Evolutionary conservation across 1,140 invertebrate species (phyloP).

Genomic region (Sarcophaga peregrina): DNA sequence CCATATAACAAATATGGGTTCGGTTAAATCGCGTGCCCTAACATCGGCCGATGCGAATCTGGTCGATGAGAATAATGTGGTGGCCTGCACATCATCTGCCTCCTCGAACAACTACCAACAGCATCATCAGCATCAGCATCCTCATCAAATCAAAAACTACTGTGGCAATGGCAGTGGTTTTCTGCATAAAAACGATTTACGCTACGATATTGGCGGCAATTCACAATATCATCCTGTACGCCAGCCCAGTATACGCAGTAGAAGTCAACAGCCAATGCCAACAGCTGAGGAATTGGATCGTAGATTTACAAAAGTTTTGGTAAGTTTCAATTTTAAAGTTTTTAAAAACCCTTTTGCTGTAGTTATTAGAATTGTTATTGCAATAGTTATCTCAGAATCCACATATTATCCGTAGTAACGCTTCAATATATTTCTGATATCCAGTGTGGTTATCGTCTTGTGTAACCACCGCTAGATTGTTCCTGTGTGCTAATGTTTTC

Average conservation of each 20-base stretch:
- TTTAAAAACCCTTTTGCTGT: too few species aligned
- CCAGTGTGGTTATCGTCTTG: too few species aligned
- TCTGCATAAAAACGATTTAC: slow-evolving; percentile 61
- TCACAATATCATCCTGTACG: slow-evolving; percentile 67
- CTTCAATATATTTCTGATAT: too few species aligned
- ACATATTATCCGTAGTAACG: too few species aligned
- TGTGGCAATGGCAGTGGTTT: slow-evolving; percentile 49
- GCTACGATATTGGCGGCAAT: slow-evolving; percentile 62
- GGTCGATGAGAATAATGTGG: slow-evolving; percentile 51
- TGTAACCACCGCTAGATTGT: too few species aligned
- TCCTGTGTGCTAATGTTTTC: too few species aligned
- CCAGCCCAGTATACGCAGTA: slow-evolving; percentile 78
- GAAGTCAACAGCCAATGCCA: slow-evolving; percentile 87
- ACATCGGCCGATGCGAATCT: slow-evolving; percentile 51
- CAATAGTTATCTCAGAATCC: too few species aligned
- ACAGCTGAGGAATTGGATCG: slow-evolving; percentile 88
- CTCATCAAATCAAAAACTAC: slow-evolving; percentile 53
- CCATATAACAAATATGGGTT: slow-evolving; percentile 56
- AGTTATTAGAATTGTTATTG: too few species aligned
- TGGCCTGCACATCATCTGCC: slow-evolving; percentile 31
- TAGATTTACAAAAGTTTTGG: slow-evolving; percentile 94
- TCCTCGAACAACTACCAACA: slow-evolving; percentile 42
- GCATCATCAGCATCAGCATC: slow-evolving; percentile 46
- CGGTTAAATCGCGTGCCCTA: slow-evolving; percentile 60
- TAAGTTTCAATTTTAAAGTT: slow-evolving; percentile 69